Evolutionary conservation across 2,113 vertebrate genomes (phyloP).

Genomic region (Aphelocoma coerulescens): DNA sequence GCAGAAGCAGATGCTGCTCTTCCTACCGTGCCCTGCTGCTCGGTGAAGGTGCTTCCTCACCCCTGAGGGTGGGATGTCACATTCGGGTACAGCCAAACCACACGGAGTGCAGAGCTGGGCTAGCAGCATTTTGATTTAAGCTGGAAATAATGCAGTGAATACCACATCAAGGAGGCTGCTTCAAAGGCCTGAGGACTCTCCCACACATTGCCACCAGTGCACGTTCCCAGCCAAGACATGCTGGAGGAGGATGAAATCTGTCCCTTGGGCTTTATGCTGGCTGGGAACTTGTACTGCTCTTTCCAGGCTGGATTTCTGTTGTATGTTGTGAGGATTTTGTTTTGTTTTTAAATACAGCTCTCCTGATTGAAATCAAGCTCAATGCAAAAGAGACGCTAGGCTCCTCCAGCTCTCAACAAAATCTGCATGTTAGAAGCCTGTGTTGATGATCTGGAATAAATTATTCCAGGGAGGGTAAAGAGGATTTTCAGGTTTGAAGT

Average conservation of each 20-base stretch:
- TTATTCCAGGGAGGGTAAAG: slow-evolving; percentile 40
- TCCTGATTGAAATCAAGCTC: not conserved
- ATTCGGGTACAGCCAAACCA: rapidly evolving
- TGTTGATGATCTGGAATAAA: slow-evolving; percentile 15
- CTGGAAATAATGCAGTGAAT: not conserved
- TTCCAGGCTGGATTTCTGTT: not conserved
- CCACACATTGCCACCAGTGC: not conserved
- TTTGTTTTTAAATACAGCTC: slow-evolving; percentile 9
- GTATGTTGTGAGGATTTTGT: not conserved
- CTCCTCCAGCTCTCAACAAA: not conserved
- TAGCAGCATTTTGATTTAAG: not conserved
- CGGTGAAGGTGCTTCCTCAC: not conserved
- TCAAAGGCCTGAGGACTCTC: not conserved
- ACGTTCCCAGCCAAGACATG: not conserved
- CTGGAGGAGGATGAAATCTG: not conserved
- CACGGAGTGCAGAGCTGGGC: not conserved
- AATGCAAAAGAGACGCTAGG: not conserved
- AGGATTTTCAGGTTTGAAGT: slow-evolving; percentile 54
- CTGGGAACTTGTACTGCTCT: rapidly evolving
- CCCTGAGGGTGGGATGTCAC: not conserved
- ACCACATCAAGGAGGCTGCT: not conserved
- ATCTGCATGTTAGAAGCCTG: not conserved
- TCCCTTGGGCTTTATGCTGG: not conserved
- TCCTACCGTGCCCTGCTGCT: rapidly evolving
- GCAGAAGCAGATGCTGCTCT: not conserved